phyloP scores from a whole-genome alignment of 23 tunicate genomes.

The Clavelina lepadiformis region DNA sequence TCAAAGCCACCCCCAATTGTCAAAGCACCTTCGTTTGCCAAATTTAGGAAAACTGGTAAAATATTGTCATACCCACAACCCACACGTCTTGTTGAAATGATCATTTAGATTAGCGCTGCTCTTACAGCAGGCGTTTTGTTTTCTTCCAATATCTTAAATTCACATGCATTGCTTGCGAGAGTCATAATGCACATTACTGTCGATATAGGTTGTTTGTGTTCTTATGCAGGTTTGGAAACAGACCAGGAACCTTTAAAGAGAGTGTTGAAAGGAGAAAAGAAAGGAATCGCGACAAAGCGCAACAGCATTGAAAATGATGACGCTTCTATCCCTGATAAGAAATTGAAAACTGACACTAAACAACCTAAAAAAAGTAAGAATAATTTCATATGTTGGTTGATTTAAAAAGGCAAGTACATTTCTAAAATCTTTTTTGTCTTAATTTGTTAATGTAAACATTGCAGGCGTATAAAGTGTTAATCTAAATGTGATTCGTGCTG shows the following conservation, averaged over 20 bases:
- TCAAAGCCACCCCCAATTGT: constrained; percentile 43
- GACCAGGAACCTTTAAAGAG: constrained; percentile 23
- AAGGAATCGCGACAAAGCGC: constrained; percentile 33
- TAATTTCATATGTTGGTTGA: no score
- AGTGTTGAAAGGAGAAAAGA: not conserved
- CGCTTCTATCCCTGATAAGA: constrained; percentile 46
- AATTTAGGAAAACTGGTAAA: constrained; percentile 75
- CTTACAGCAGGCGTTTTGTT: no score
- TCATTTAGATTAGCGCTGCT: not conserved
- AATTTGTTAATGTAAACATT: no score
- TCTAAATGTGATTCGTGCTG: no score
- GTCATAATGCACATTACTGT: no score
- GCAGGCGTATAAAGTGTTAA: no score
- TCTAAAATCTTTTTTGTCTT: no score
- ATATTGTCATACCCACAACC: not conserved
- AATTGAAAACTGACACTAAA: constrained; percentile 39
- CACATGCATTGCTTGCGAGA: no score
- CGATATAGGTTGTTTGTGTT: no score
- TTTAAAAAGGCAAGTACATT: no score
- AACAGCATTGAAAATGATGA: constrained; percentile 54
- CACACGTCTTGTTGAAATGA: not conserved
- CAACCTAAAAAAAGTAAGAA: constrained; percentile 65
- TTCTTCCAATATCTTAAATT: no score
- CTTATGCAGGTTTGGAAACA: constrained; percentile 47
- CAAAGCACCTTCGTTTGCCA: constrained; percentile 62